A percentile compares a stretch with the other conserved stretches of the same genome.
phyloP scores from a whole-genome alignment of 1,140 invertebrate species.

The Mylabris phalerata region DNA sequence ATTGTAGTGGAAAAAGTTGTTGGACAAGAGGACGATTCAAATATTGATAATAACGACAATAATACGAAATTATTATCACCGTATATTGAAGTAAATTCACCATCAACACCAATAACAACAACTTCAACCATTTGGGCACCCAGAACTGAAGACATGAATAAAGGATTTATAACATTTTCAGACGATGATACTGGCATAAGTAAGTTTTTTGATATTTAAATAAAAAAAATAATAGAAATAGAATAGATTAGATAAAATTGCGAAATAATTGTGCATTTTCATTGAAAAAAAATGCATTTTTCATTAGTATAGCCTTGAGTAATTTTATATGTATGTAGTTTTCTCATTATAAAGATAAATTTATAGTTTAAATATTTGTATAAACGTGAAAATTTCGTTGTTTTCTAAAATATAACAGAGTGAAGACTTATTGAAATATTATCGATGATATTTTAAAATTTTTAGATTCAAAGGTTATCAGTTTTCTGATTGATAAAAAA shows the following conservation, averaged over 20 bases:
- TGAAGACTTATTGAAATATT: too few relatives aligned
- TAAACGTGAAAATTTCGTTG: too few relatives aligned
- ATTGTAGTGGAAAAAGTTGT: neutral
- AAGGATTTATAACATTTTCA: conserved; percentile 81
- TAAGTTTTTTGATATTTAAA: conserved; percentile 48
- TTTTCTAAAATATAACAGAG: too few relatives aligned
- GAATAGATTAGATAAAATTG: too few relatives aligned
- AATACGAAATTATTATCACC: conserved; percentile 14
- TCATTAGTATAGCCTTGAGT: neutral
- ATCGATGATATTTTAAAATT: too few relatives aligned
- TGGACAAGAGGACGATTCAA: too few relatives aligned
- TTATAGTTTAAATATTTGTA: too few relatives aligned
- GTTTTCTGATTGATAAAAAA: too few relatives aligned
- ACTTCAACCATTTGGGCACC: conserved; percentile 75
- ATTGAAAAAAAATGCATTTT: neutral
- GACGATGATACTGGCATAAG: conserved; percentile 77
- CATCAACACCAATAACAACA: conserved; percentile 52
- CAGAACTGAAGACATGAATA: conserved; percentile 87
- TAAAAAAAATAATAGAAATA: neutral
- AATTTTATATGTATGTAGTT: conserved; percentile 1
- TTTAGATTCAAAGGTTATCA: too few relatives aligned
- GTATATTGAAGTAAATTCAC: conserved; percentile 17
- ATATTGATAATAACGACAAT: too few relatives aligned
- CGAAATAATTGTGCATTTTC: neutral
- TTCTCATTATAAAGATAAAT: neutral